phyloP scores from a whole-genome alignment of 92 coral and sea anemone genomes.

The Epizoanthus scotinus region DNA sequence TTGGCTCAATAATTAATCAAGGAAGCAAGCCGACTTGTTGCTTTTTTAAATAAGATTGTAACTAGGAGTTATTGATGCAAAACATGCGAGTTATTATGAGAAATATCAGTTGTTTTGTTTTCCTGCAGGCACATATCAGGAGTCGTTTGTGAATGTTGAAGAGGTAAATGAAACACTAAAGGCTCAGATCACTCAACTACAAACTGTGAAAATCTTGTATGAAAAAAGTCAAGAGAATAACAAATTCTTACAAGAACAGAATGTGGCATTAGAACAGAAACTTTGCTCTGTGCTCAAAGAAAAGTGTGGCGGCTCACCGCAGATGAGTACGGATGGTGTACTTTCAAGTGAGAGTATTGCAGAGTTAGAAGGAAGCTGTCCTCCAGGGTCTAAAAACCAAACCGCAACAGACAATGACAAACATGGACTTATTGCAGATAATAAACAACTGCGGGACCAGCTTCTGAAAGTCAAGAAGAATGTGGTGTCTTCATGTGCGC shows the following conservation, averaged over 20 bases:
- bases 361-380: conserved; percentile 4
- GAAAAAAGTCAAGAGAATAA: too few relatives aligned
- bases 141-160: background rate
- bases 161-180: conserved; percentile 10
- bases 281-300: too few relatives aligned
- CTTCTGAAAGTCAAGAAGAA: background rate
- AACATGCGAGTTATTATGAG: too few relatives aligned
- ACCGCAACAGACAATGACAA: background rate
- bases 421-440: conserved; percentile 1
- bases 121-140: conserved; percentile 27
- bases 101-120: background rate
- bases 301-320: background rate
- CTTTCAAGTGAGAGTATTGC: background rate
- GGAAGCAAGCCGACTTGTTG: too few relatives aligned
- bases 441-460: conserved; percentile 15
- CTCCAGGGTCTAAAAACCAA: background rate
- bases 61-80: too few relatives aligned
- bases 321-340: background rate
- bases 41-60: too few relatives aligned
- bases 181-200: background rate
- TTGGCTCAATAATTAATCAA: too few relatives aligned
- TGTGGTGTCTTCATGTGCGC: too few relatives aligned
- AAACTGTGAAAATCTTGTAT: background rate
- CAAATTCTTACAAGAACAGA: too few relatives aligned
- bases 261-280: too few relatives aligned